These are phyloP conservation scores for Austrolebias charrua DNA, from an alignment of 2,797 vertebrate genomes.

Conservation along the genomic window DNA sequence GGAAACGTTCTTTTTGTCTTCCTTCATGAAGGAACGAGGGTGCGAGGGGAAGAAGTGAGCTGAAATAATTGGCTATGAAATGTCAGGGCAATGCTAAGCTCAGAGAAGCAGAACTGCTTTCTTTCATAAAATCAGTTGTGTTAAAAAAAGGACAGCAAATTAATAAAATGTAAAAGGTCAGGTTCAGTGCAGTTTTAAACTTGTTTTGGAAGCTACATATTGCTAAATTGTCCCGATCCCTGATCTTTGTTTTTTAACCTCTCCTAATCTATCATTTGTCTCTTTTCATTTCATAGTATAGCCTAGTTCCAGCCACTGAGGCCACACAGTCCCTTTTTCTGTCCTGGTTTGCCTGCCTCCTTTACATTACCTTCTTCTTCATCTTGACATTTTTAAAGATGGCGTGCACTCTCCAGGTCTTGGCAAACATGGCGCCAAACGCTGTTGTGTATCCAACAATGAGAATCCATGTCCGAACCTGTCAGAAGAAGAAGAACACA, in stretches of 20 bases:
- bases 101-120: conserved; percentile 13
- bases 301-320: conserved; percentile 47
- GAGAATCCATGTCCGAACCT: conserved; percentile 99
- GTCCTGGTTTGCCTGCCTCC: conserved; percentile 42
- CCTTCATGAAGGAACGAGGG: conserved; percentile 7
- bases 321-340: conserved; percentile 40
- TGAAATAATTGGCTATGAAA: conserved; percentile 38
- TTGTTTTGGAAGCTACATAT: conserved; percentile 8
- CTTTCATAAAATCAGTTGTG: conserved; percentile 22
- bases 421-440: conserved; percentile 99
- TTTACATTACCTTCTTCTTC: conserved; percentile 94
- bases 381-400: conserved; percentile 99
- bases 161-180: conserved; percentile 8
- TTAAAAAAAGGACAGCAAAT: conserved; percentile 10
- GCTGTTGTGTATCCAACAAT: conserved; percentile 98
- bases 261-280: conserved; percentile 10
- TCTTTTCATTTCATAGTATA: conserved; percentile 21
- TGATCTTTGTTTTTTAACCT: conserved; percentile 22
- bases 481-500: conserved; percentile 43
- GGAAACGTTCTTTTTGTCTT: conserved; percentile 54
- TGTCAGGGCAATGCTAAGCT: conserved; percentile 15
- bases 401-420: conserved; percentile 99
- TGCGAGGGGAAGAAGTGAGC: conserved; percentile 17
- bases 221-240: conserved; percentile 6
- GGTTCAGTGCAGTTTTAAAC: background rate